Conservation (phyloP, 2,797 vertebrate genomes). For the Acipenser oxyrinchus region DNA sequence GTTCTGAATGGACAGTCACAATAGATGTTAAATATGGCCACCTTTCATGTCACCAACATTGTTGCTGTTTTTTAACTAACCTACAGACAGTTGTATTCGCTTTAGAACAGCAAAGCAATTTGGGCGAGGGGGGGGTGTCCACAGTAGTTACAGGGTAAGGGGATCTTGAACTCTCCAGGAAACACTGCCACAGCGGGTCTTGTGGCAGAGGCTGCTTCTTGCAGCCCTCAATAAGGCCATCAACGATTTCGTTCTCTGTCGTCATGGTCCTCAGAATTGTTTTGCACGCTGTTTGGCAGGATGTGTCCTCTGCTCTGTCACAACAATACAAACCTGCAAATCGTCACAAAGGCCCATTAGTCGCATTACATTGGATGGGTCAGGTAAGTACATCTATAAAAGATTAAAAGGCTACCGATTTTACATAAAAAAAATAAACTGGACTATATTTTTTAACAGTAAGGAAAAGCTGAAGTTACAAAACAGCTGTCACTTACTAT, state of each 20-base stretch:
- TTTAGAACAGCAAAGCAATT: slow-evolving; percentile 95
- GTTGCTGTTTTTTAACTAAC: slow-evolving; percentile 43
- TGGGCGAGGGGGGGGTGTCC: slow-evolving; percentile 77
- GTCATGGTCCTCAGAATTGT: slow-evolving; percentile 90
- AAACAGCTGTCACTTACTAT: slow-evolving; percentile 70
- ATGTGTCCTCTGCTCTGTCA: slow-evolving; percentile 81
- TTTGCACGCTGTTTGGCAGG: slow-evolving; percentile 83
- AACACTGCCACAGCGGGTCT: slow-evolving; percentile 97
- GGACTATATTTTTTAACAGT: too few species aligned
- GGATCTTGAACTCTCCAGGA: slow-evolving; percentile 80
- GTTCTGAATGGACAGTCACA: too few species aligned
- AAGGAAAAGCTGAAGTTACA: too few species aligned
- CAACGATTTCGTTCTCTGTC: slow-evolving; percentile 96
- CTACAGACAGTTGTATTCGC: slow-evolving; percentile 91
- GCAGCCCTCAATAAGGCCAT: slow-evolving; percentile 85
- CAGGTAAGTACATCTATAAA: too few species aligned
- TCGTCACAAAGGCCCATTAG: neutral
- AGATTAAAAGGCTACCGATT: too few species aligned
- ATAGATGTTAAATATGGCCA: too few species aligned
- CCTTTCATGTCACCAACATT: too few species aligned
- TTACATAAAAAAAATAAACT: too few species aligned
- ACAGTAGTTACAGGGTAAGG: slow-evolving; percentile 71
- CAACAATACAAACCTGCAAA: slow-evolving; percentile 87
- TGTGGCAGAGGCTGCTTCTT: slow-evolving; percentile 89
- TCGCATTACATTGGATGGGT: too few species aligned